Conservation (phyloP, 2,113 vertebrate species). For the Pyxicephalus adspersus region DNA sequence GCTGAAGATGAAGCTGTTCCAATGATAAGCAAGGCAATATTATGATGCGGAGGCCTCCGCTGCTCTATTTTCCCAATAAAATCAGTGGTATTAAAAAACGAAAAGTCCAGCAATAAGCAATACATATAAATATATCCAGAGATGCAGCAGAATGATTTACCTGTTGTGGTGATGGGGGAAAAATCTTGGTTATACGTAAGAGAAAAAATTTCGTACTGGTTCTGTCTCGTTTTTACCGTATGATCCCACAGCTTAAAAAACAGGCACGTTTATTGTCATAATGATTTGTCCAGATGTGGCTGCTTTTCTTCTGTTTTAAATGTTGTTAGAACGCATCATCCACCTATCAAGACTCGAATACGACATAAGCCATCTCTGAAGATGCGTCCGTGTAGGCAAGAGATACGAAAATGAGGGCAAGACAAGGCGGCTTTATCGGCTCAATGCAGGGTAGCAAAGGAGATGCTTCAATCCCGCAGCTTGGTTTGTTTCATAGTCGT, state of each 20-base stretch:
- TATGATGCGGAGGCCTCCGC: neutral
- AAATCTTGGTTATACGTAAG: neutral
- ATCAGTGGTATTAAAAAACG: neutral
- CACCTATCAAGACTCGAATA: neutral
- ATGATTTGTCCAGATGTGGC: neutral
- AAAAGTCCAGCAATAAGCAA: no score
- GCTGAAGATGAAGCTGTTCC: neutral
- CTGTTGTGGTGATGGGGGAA: neutral
- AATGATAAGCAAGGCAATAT: neutral
- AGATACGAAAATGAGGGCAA: neutral
- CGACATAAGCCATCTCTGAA: slow-evolving; percentile 8
- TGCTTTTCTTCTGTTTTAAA: neutral
- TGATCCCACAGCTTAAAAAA: neutral
- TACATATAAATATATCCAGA: neutral
- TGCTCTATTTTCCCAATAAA: neutral
- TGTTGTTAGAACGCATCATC: neutral
- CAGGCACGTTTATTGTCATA: neutral
- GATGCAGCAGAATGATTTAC: neutral
- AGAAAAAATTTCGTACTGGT: neutral
- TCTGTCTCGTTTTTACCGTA: neutral
- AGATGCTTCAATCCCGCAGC: neutral
- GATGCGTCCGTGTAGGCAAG: neutral
- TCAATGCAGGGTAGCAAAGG: neutral
- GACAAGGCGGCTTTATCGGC: neutral
- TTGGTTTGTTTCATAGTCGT: neutral